Conservation (phyloP, 1,140 invertebrate genomes). For the Pygmarrhopalites habei region DNA sequence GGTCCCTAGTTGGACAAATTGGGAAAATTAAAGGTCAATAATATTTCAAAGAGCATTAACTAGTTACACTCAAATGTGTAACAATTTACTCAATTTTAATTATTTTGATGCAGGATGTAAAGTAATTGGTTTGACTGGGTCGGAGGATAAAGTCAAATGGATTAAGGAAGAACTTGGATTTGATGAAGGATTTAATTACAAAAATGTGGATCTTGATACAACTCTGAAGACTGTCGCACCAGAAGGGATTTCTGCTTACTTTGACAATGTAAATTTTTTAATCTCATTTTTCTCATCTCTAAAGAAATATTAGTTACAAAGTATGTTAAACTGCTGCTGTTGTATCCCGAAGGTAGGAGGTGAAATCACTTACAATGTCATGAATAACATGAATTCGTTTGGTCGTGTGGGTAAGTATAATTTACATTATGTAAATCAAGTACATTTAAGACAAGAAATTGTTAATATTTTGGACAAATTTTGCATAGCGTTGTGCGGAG, state of each 20-base stretch:
- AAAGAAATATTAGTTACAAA: not conserved
- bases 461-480: no score
- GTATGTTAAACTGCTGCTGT: not conserved
- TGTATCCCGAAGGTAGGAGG: constrained; percentile 52
- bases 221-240: constrained; percentile 44
- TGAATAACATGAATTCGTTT: constrained; percentile 41
- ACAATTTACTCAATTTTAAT: not conserved
- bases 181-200: constrained; percentile 48
- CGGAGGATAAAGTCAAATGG: constrained; percentile 46
- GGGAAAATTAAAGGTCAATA: constrained; percentile 55
- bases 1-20: constrained; percentile 64
- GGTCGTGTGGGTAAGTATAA: no score
- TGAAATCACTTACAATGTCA: constrained; percentile 45
- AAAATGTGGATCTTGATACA: constrained; percentile 42
- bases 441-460: no score
- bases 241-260: constrained; percentile 55
- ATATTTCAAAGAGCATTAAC: constrained; percentile 1
- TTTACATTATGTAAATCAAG: no score
- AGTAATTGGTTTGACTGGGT: constrained; percentile 46
- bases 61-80: no score
- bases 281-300: not conserved
- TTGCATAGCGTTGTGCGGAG: constrained; percentile 46
- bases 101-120: constrained; percentile 45
- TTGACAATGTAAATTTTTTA: constrained; percentile 57
- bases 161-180: constrained; percentile 47